Percentiles rank a stretch among this genome's conserved stretches.
Conservation (phyloP, 2,888 invertebrate genomes). For the Sesia bembeciformis region DNA sequence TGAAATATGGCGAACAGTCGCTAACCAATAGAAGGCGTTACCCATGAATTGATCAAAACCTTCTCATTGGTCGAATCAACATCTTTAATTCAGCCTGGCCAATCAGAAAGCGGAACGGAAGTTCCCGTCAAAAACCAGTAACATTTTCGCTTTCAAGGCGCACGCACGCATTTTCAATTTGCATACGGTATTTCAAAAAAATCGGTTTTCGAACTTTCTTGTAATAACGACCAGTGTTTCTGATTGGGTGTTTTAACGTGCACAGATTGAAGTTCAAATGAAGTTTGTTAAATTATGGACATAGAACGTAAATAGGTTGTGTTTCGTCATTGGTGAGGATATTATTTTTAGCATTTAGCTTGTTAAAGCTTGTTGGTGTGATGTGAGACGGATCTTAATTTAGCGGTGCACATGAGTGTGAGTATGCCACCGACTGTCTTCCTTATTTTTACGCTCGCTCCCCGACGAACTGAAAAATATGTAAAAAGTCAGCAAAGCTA, state of each 20-base stretch:
- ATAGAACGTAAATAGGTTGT: constrained; percentile 45
- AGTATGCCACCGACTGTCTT: constrained; percentile 54
- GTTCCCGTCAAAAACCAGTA: constrained; percentile 65
- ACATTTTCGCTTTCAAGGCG: constrained; percentile 48
- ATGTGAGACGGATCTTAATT: constrained; percentile 65
- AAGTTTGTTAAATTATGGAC: constrained; percentile 6
- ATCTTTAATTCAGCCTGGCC: constrained; percentile 35
- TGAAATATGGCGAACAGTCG: constrained; percentile 65
- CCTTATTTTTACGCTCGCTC: constrained; percentile 42
- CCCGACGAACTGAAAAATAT: constrained; percentile 13
- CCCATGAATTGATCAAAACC: constrained; percentile 24
- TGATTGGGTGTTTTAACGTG: constrained; percentile 3
- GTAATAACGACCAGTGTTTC: constrained; percentile 8
- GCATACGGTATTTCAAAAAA: constrained; percentile 25
- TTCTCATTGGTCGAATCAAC: constrained; percentile 39
- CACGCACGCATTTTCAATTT: constrained; percentile 44
- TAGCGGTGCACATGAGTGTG: constrained; percentile 60
- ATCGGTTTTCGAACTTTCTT: constrained; percentile 15
- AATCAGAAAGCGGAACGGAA: constrained; percentile 47
- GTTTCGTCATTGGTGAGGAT: constrained; percentile 52
- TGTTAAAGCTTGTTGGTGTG: constrained; percentile 60
- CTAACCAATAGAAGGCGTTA: constrained; percentile 62
- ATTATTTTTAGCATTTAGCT: constrained; percentile 69
- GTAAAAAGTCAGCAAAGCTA: too few relatives aligned
- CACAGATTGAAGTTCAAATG: background rate